Evolutionary conservation across 2,797 vertebrate species (phyloP).

Genomic region (Parauchenoglanis punctatus): DNA sequence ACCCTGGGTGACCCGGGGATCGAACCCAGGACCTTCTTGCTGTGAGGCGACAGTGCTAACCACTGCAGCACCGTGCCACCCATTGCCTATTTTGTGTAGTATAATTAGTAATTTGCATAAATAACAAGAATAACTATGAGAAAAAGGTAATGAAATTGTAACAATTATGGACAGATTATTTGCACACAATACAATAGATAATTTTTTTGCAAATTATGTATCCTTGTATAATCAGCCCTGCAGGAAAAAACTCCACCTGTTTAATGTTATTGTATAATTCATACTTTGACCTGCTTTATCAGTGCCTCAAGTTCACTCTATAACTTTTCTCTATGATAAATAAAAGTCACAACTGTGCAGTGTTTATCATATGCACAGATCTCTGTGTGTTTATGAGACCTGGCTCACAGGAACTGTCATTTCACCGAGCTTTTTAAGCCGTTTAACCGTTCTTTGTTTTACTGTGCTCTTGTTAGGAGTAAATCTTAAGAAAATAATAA

Average conservation of each 20-base stretch:
- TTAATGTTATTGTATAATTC: neutral
- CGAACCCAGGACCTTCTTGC: too few species aligned
- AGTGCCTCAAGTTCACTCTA: neutral
- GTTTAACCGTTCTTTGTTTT: neutral
- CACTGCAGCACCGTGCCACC: too few species aligned
- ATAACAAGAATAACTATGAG: too few species aligned
- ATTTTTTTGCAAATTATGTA: neutral
- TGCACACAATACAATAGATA: neutral
- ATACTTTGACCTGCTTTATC: neutral
- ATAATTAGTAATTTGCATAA: too few species aligned
- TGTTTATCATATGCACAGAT: too few species aligned
- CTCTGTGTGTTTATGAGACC: neutral
- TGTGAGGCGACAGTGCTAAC: too few species aligned
- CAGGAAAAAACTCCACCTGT: neutral
- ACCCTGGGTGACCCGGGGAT: too few species aligned
- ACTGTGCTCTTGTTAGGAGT: neutral
- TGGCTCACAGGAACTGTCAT: neutral
- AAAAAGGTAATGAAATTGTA: too few species aligned
- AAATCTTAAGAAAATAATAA: neutral
- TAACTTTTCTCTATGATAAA: neutral
- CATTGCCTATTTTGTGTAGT: neutral
- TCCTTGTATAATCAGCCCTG: neutral
- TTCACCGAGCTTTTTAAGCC: neutral
- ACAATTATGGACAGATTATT: neutral
- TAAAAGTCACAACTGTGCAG: neutral